Conservation (phyloP, 2,797 vertebrate genomes). For the Mormyrus hasselquistii region DNA sequence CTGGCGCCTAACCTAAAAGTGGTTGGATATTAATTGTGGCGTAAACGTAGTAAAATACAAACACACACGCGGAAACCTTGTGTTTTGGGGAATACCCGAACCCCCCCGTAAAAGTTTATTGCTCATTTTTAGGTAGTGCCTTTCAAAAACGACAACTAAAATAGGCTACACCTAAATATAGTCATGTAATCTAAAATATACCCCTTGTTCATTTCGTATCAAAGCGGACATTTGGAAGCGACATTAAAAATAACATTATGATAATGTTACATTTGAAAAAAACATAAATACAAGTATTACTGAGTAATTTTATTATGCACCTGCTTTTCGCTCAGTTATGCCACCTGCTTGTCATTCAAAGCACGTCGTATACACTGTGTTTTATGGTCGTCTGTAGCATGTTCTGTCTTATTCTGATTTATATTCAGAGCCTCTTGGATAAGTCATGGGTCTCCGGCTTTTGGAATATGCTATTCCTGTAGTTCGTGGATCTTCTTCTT, state of each 20-base stretch:
- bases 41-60: background rate
- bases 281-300: background rate
- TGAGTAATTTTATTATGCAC: background rate
- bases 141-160: background rate
- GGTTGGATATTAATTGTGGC: background rate
- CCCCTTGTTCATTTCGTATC: background rate
- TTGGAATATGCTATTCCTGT: conserved; percentile 37
- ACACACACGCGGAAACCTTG: background rate
- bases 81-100: background rate
- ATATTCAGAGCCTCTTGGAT: background rate
- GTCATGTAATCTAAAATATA: background rate
- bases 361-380: background rate
- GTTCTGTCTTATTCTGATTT: background rate
- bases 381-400: background rate
- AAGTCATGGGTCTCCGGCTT: conserved; percentile 40
- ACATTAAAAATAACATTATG: background rate
- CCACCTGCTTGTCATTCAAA: background rate
- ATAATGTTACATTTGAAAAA: background rate
- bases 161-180: background rate
- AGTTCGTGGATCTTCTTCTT: conserved; percentile 27
- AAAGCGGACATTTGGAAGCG: background rate
- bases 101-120: background rate
- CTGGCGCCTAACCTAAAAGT: background rate
- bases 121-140: background rate
- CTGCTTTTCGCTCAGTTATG: background rate